Conservation (phyloP, 2,113 vertebrate genomes). For the Melanerpes aurifrons region DNA sequence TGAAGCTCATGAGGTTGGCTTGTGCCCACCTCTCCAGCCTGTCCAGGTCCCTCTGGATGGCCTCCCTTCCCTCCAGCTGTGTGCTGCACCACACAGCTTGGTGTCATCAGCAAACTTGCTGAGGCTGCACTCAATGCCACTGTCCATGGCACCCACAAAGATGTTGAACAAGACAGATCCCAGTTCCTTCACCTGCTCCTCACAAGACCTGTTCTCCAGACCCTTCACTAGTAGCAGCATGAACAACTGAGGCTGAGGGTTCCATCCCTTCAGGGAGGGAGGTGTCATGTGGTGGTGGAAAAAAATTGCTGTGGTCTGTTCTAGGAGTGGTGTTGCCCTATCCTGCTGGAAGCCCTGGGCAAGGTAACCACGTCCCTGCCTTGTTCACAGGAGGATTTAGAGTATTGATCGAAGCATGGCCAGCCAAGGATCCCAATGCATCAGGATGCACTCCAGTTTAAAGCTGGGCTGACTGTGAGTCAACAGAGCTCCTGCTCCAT, state of each 20-base stretch:
- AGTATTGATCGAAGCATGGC: neutral
- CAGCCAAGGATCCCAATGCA: neutral
- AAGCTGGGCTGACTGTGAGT: neutral
- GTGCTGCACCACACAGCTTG: too few relatives aligned
- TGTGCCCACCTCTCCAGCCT: too few relatives aligned
- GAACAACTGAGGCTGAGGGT: neutral
- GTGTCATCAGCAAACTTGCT: too few relatives aligned
- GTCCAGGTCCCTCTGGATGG: too few relatives aligned
- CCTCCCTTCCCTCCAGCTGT: too few relatives aligned
- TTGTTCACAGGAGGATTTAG: neutral
- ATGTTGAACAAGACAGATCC: too few relatives aligned
- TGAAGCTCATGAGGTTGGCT: too few relatives aligned
- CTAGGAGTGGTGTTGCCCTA: neutral
- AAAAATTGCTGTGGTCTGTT: neutral
- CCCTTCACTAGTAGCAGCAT: too few relatives aligned
- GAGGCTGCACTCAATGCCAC: too few relatives aligned
- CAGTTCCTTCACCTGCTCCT: too few relatives aligned
- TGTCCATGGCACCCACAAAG: too few relatives aligned
- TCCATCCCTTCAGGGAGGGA: neutral
- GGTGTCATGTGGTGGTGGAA: neutral
- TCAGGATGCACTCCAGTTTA: neutral
- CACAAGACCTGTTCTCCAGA: too few relatives aligned
- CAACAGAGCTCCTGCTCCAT: neutral
- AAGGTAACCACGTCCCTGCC: neutral
- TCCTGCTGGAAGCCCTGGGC: neutral